These are phyloP conservation scores for Uropetala carovei DNA, from an alignment of 2,888 invertebrate genomes.

Conservation along the genomic window DNA sequence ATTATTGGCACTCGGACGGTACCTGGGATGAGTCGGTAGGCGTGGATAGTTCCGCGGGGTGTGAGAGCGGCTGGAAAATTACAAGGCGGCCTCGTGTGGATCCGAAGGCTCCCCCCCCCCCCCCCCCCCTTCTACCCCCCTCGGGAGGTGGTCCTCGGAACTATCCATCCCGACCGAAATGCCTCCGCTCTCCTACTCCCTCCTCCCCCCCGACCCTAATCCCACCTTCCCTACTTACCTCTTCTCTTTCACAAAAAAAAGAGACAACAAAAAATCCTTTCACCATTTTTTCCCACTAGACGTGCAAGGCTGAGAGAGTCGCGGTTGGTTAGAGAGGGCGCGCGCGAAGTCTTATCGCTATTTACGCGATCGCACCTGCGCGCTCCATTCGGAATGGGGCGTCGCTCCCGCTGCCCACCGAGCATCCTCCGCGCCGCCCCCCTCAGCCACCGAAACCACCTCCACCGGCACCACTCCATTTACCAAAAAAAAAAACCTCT, in stretches of 20 bases:
- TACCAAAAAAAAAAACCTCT: not conserved
- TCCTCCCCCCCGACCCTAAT: not conserved
- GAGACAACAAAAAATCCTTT: not conserved
- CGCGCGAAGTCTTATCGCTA: not conserved
- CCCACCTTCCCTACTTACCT: not conserved
- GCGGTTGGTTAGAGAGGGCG: not conserved
- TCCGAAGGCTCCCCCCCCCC: slow-evolving; percentile 12
- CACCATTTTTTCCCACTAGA: not conserved
- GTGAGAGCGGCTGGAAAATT: slow-evolving; percentile 56
- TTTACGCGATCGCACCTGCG: slow-evolving; percentile 32
- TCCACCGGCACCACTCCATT: not conserved
- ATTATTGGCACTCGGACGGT: slow-evolving; percentile 53
- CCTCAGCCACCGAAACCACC: not conserved
- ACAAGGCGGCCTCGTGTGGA: slow-evolving; percentile 46
- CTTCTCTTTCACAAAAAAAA: not conserved
- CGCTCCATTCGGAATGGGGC: not conserved
- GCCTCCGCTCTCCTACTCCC: not conserved
- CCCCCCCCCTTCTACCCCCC: not conserved
- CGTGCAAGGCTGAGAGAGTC: not conserved
- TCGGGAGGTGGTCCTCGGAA: slow-evolving; percentile 38
- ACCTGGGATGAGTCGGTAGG: slow-evolving; percentile 41
- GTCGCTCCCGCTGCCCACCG: not conserved
- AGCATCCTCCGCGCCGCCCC: slow-evolving; percentile 1
- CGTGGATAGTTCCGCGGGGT: slow-evolving; percentile 46
- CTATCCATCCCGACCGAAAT: slow-evolving; percentile 34